Evolutionary conservation across 2,888 invertebrate genomes (phyloP).

Genomic region (Chydorus sphaericus): DNA sequence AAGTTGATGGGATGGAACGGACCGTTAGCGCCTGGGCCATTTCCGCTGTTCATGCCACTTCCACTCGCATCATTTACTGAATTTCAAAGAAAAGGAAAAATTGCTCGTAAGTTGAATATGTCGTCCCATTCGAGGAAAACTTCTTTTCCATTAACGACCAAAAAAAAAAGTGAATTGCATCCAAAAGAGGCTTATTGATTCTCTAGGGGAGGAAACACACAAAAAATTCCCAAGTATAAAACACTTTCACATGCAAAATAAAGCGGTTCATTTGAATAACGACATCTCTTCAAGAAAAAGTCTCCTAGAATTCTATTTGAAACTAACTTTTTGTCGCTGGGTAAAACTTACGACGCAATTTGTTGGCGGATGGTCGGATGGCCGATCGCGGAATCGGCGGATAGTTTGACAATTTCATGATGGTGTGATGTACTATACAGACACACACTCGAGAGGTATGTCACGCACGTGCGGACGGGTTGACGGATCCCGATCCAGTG

Average conservation of each 20-base stretch:
- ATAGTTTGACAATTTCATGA: constrained; percentile 1
- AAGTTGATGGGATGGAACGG: constrained; percentile 47
- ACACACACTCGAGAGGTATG: background rate
- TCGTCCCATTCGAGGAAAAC: background rate
- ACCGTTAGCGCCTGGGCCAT: background rate
- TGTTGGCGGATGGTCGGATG: background rate
- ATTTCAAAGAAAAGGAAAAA: background rate
- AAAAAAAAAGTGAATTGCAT: background rate
- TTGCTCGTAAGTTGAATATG: background rate
- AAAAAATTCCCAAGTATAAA: background rate
- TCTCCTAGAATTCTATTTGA: too few relatives aligned
- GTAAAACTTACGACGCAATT: background rate
- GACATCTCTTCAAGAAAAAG: background rate
- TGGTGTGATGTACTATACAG: background rate
- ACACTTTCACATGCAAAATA: too few relatives aligned
- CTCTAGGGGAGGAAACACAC: background rate
- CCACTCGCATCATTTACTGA: background rate
- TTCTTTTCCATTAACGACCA: background rate
- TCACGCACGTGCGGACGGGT: background rate
- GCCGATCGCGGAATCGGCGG: background rate
- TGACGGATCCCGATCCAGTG: constrained; percentile 1
- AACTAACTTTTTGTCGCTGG: too few relatives aligned
- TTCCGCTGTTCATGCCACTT: constrained; percentile 6
- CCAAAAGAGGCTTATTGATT: background rate
- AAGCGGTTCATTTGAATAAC: background rate